phyloP scores from a whole-genome alignment of 2,888 invertebrate genomes.

The Ectemnius lituratus region DNA sequence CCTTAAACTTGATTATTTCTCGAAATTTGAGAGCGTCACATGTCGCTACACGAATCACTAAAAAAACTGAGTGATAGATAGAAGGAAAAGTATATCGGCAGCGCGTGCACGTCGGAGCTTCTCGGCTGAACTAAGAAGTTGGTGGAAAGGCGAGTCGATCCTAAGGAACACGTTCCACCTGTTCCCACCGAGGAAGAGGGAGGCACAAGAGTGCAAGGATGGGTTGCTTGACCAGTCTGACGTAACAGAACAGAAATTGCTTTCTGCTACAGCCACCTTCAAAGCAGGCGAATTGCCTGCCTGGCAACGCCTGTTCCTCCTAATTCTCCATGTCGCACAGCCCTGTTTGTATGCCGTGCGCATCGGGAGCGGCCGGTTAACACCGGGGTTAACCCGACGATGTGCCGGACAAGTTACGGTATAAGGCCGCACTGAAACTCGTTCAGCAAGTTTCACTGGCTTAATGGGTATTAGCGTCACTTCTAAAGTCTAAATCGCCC shows the following conservation, averaged over 20 bases:
- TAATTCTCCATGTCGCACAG: constrained; percentile 18
- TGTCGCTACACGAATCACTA: too few relatives aligned
- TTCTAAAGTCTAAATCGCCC: too few relatives aligned
- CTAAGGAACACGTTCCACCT: constrained; percentile 33
- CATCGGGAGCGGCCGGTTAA: constrained; percentile 33
- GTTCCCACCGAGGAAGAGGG: constrained; percentile 43
- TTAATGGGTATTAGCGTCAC: constrained; percentile 31
- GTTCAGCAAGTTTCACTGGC: constrained; percentile 29
- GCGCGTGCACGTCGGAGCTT: constrained; percentile 46
- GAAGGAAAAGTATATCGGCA: constrained; percentile 17
- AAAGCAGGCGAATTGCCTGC: constrained; percentile 29
- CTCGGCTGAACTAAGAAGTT: constrained; percentile 59
- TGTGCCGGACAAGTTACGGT: constrained; percentile 32
- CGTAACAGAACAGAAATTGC: constrained; percentile 75
- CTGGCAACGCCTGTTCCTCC: too few relatives aligned
- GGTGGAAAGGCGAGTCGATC: constrained; percentile 45
- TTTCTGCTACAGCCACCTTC: constrained; percentile 33
- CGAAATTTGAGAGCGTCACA: too few relatives aligned
- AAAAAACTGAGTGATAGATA: too few relatives aligned
- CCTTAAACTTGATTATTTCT: too few relatives aligned
- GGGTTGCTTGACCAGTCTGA: constrained; percentile 73
- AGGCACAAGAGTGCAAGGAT: constrained; percentile 55
- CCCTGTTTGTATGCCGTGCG: constrained; percentile 12
- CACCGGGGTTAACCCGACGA: constrained; percentile 25
- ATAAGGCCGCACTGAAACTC: constrained; percentile 29